A percentile compares a stretch with the other conserved stretches of the same genome.
These are phyloP conservation scores for Potorous gilbertii DNA, from an alignment of 2,797 vertebrate species.

Conservation along the genomic window DNA sequence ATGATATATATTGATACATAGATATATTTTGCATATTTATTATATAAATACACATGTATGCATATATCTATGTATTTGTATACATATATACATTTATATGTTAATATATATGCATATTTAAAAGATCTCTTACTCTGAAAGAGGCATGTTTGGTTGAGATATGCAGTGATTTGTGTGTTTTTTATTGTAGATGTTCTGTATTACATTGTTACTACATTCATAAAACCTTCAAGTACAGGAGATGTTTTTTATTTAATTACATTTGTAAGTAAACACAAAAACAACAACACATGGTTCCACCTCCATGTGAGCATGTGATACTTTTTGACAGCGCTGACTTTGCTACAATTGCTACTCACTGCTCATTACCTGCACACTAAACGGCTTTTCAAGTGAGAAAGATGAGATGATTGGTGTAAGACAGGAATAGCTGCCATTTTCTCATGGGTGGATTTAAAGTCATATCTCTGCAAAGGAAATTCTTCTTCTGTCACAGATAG, in stretches of 20 bases:
- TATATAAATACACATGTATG: not conserved
- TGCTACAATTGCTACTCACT: not conserved
- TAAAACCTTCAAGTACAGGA: not conserved
- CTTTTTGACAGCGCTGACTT: not conserved
- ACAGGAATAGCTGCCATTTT: not conserved
- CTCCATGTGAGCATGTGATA: accelerated
- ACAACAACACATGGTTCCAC: not conserved
- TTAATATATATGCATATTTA: not conserved
- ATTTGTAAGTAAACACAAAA: not conserved
- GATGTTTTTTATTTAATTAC: not conserved
- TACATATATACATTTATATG: too few species aligned
- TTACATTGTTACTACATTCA: not conserved
- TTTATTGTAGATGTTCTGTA: not conserved
- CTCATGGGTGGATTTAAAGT: not conserved
- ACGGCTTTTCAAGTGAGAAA: not conserved
- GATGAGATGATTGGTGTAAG: not conserved
- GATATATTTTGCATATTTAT: not conserved
- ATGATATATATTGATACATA: not conserved
- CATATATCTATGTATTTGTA: too few species aligned
- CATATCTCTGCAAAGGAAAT: not conserved
- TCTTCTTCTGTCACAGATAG: accelerated
- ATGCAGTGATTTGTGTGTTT: not conserved
- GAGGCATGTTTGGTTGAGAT: not conserved
- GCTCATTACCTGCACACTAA: not conserved
- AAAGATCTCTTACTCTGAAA: not conserved